Conservation (phyloP, 1,140 invertebrate species). For the Latrodectus geometricus region DNA sequence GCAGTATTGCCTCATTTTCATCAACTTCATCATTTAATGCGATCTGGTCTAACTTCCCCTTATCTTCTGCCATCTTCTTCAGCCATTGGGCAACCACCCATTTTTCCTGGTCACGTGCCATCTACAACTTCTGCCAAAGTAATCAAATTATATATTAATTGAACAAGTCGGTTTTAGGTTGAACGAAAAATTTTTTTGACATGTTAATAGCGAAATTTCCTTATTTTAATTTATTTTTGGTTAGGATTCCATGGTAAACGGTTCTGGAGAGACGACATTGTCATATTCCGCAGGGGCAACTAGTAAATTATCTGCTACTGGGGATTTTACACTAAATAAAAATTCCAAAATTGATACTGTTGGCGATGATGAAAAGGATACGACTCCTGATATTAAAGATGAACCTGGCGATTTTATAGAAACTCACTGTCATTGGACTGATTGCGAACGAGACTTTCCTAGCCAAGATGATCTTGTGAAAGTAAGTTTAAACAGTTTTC, state of each 20-base stretch:
- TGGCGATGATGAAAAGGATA: slow-evolving; percentile 35
- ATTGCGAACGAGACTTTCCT: slow-evolving; percentile 89
- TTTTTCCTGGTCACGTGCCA: slow-evolving; percentile 34
- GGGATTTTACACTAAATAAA: too few species aligned
- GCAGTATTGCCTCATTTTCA: slow-evolving; percentile 58
- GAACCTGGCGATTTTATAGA: slow-evolving; percentile 96
- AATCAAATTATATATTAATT: not conserved
- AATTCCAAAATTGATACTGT: too few species aligned
- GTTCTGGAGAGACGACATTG: too few species aligned
- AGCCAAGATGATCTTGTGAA: slow-evolving; percentile 82
- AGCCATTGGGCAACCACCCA: slow-evolving; percentile 9
- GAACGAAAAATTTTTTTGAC: too few species aligned
- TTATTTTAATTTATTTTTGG: too few species aligned
- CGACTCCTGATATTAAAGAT: slow-evolving; percentile 69
- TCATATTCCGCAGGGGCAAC: too few species aligned
- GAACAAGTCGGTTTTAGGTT: too few species aligned
- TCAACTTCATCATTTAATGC: slow-evolving; percentile 63
- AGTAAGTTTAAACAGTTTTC: slow-evolving; percentile 66
- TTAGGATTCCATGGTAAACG: too few species aligned
- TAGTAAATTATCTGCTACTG: too few species aligned
- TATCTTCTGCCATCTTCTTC: slow-evolving; percentile 40
- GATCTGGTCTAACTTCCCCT: slow-evolving; percentile 36
- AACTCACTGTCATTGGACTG: slow-evolving; percentile 97
- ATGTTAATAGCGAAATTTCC: too few species aligned
- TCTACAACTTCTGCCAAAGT: slow-evolving; percentile 20